Conservation (phyloP, 1,140 invertebrate genomes). For the Wasmannia auropunctata region DNA sequence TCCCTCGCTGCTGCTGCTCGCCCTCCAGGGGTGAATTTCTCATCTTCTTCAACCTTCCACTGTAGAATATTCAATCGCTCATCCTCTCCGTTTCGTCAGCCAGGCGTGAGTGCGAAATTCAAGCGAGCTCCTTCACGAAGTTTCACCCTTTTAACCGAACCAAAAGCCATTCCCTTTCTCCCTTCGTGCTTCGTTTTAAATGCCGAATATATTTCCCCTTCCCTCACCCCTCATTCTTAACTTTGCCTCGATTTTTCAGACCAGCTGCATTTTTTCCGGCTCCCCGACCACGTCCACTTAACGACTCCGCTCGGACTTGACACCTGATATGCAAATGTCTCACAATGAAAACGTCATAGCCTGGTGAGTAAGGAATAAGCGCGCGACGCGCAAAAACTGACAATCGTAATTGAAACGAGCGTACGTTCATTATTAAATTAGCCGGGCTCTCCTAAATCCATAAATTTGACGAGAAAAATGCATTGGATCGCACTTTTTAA, state of each 20-base stretch:
- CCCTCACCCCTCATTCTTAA: not conserved
- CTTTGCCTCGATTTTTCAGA: conserved; percentile 1
- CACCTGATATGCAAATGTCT: not conserved
- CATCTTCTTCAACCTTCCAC: conserved; percentile 29
- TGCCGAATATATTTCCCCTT: not conserved
- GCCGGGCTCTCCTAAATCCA: not conserved
- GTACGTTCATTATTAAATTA: not conserved
- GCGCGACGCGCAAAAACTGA: not conserved
- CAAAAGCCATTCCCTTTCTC: conserved; percentile 37
- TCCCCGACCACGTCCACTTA: not conserved
- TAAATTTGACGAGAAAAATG: not conserved
- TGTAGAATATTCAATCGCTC: conserved; percentile 63
- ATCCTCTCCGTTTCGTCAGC: conserved; percentile 25
- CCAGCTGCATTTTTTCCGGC: conserved; percentile 6
- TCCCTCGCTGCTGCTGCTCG: not conserved
- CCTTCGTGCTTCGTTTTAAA: conserved; percentile 32
- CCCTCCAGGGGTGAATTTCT: not conserved
- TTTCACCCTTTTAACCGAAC: conserved; percentile 26
- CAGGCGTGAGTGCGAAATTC: conserved; percentile 48
- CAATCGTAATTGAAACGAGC: not conserved
- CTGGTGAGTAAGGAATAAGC: not conserved
- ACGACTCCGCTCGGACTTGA: not conserved
- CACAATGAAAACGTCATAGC: conserved; percentile 15
- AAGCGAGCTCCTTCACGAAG: conserved; percentile 20
- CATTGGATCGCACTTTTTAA: not conserved